phyloP scores from a whole-genome alignment of 35 echinoderm and acorn worm species.

The Amphiura filiformis region DNA sequence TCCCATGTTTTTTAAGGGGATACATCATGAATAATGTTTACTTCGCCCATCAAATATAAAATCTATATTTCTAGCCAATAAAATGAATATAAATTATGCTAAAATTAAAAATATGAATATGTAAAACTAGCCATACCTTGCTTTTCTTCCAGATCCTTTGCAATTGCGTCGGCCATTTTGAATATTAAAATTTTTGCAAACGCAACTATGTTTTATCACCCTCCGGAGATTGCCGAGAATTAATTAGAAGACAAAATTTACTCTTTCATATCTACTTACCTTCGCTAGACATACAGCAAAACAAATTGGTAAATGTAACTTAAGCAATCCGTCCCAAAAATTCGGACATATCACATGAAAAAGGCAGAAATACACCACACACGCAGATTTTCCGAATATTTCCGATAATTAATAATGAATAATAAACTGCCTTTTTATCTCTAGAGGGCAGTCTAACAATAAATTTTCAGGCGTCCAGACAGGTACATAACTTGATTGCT shows the following conservation, averaged over 20 bases:
- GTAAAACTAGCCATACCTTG: constrained; percentile 2
- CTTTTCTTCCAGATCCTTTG: constrained; percentile 3
- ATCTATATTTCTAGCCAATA: constrained; percentile 13
- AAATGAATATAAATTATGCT: constrained; percentile 16
- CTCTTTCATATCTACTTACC: not conserved
- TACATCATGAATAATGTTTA: not conserved
- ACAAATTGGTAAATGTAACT: not conserved
- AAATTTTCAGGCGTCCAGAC: too few species aligned
- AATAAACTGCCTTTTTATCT: not conserved
- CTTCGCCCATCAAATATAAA: not conserved
- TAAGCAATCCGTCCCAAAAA: not conserved
- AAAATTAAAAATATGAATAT: constrained; percentile 17
- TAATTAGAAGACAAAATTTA: not conserved
- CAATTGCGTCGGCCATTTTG: not conserved
- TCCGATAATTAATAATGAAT: constrained; percentile 15
- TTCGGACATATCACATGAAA: not conserved
- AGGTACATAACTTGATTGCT: too few species aligned
- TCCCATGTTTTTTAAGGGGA: not conserved
- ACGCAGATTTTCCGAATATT: not conserved
- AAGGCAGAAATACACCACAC: not conserved
- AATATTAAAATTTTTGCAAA: constrained; percentile 16
- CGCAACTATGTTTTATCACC: not conserved
- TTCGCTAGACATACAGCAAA: not conserved
- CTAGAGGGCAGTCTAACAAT: not conserved
- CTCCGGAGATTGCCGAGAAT: constrained; percentile 5